Base-by-base conservation (phyloP, 2,888 invertebrate species). In the Quadroppia sp. region DNA sequence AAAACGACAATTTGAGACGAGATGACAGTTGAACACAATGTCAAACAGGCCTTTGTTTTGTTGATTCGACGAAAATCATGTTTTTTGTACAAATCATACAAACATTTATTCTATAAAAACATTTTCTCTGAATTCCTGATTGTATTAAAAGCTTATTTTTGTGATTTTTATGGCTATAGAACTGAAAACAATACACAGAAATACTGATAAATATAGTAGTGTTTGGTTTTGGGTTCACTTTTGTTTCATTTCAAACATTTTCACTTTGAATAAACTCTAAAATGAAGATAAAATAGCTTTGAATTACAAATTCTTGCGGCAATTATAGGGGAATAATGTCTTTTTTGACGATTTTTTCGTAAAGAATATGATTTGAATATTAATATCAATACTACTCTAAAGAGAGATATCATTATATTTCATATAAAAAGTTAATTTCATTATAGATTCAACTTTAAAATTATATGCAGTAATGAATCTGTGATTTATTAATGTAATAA, bases 401-500 rank as follows among this genome's bases (percentile, higher is more conserved):
- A n/a, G n/a, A n/a, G n/a, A n/a, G n/a, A n/a, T n/a, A n/a, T n/a
- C n/a, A n/a, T n/a, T n/a, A n/a, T n/a, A n/a, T n/a, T n/a, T n/a
- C n/a, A 36, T 7, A 36, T 36, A 36, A 36, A 36, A 36, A 36
- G 9, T 36, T 36, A 36, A 7, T 7, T 7, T n/a, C n/a, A 7
- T 36, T 36, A 7, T 36, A 7, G 36, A 13, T 45, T 45, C 15
- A 13, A 45, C 11, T 45, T 6, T 15, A 45, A 45, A 45, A 36
- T 53, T 25, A n/a, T 53, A 53, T 53, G 23, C 25, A 23, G 6
- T 53, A 53, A 25, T 25, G 25, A 20, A 25, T 25, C 11, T 25
- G 4, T 53, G 53, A 53, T 50, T 50, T n/a, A 53, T 13, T 23
- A 53, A 53, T n/a, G 20, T 53, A 25, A 53, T 53, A 53, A 53